Conservation (phyloP, 2,888 invertebrate species). For the Electrophaes corylata region DNA sequence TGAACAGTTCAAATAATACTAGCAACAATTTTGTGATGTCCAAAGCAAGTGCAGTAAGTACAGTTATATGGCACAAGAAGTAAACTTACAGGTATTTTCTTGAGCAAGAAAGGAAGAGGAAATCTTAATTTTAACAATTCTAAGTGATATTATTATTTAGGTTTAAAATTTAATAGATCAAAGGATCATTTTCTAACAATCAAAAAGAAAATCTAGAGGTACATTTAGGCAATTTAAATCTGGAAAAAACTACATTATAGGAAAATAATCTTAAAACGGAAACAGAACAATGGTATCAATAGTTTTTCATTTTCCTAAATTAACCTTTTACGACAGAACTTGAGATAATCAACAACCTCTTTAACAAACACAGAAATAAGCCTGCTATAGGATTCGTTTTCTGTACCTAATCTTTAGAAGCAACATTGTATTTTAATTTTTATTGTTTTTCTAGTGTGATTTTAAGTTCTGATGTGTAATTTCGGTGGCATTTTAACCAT, state of each 20-base stretch:
- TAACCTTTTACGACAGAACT: too few relatives aligned
- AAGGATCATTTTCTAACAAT: background rate
- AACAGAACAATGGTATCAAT: constrained; percentile 51
- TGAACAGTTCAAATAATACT: background rate
- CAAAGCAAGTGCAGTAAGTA: constrained; percentile 56
- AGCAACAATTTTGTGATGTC: constrained; percentile 44
- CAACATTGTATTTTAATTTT: too few relatives aligned
- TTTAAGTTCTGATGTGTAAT: too few relatives aligned
- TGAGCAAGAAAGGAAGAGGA: constrained; percentile 53
- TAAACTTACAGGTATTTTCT: constrained; percentile 43
- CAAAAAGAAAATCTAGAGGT: background rate
- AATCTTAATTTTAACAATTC: constrained; percentile 7
- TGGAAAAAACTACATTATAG: constrained; percentile 19
- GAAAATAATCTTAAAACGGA: constrained; percentile 49
- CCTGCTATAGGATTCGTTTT: too few relatives aligned
- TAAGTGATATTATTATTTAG: background rate
- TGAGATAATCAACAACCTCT: too few relatives aligned
- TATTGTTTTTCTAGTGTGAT: too few relatives aligned
- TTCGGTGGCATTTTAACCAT: too few relatives aligned
- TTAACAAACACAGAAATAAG: too few relatives aligned
- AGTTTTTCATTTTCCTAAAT: too few relatives aligned
- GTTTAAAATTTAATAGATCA: background rate
- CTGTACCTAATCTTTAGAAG: too few relatives aligned
- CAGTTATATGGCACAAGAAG: constrained; percentile 70
- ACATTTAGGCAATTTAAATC: background rate